These are phyloP conservation scores for Eolophus roseicapilla DNA, from an alignment of 2,113 vertebrate genomes.

Conservation along the genomic window DNA sequence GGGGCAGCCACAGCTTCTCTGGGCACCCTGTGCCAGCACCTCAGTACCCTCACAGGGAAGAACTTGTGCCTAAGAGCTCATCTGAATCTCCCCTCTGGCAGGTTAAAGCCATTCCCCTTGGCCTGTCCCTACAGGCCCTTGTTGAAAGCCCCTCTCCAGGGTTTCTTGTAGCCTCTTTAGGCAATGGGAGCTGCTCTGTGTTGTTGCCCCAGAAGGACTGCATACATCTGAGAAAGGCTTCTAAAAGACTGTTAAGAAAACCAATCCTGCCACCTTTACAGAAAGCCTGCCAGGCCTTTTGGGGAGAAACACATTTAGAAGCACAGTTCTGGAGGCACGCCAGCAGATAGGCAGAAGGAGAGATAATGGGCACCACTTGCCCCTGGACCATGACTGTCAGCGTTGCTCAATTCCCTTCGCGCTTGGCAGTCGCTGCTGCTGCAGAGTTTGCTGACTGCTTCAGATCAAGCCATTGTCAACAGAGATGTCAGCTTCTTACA, in stretches of 20 bases:
- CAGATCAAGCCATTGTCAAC: background rate
- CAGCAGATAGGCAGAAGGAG: background rate
- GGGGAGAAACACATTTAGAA: background rate
- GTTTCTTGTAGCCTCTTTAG: background rate
- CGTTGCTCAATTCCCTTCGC: fast-evolving
- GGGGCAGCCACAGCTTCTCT: no score
- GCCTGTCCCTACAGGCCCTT: background rate
- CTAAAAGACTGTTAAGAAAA: background rate
- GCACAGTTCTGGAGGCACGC: background rate
- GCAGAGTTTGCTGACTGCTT: background rate
- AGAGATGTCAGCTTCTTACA: background rate
- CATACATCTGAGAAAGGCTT: background rate
- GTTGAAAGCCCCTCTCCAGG: background rate
- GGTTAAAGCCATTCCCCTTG: background rate
- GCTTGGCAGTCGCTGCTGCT: background rate
- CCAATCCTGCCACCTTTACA: background rate
- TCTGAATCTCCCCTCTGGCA: background rate
- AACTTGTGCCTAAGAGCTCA: no score
- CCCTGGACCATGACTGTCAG: background rate
- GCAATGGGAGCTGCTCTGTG: background rate
- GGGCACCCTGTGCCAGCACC: no score
- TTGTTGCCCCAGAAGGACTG: background rate
- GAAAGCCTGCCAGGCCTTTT: background rate
- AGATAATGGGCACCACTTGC: background rate
- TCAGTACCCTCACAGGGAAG: no score